phyloP scores from a whole-genome alignment of 2,797 vertebrate genomes.

The Pseudocheirus occidentalis region DNA sequence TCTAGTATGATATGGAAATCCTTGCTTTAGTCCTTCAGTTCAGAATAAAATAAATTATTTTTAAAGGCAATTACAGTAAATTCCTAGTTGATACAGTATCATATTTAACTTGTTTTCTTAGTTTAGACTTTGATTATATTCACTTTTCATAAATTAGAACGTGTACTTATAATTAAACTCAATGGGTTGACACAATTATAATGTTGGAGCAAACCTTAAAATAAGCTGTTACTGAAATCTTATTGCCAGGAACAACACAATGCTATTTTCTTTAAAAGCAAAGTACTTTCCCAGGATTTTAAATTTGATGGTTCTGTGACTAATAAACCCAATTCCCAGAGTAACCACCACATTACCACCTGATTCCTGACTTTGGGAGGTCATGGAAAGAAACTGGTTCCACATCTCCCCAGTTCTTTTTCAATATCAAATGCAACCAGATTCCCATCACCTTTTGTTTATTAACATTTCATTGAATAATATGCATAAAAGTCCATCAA shows the following conservation, averaged over 20 bases:
- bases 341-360: background rate
- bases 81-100: background rate
- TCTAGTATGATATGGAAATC: background rate
- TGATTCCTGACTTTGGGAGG: background rate
- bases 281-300: constrained; percentile 4
- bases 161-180: background rate
- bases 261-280: background rate
- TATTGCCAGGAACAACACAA: background rate
- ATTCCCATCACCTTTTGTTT: background rate
- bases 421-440: no score
- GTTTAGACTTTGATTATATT: background rate
- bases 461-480: background rate
- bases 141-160: background rate
- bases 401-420: background rate
- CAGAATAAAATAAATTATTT: background rate
- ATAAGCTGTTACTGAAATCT: background rate
- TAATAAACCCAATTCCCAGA: background rate
- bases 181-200: background rate
- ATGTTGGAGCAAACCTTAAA: background rate
- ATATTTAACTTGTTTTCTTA: background rate
- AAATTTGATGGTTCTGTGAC: background rate
- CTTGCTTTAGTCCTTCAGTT: no score
- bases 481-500: background rate
- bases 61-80: background rate
- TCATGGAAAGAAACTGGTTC: background rate